Conservation (phyloP, 2,797 vertebrate genomes). For the Sebastes cheni region DNA sequence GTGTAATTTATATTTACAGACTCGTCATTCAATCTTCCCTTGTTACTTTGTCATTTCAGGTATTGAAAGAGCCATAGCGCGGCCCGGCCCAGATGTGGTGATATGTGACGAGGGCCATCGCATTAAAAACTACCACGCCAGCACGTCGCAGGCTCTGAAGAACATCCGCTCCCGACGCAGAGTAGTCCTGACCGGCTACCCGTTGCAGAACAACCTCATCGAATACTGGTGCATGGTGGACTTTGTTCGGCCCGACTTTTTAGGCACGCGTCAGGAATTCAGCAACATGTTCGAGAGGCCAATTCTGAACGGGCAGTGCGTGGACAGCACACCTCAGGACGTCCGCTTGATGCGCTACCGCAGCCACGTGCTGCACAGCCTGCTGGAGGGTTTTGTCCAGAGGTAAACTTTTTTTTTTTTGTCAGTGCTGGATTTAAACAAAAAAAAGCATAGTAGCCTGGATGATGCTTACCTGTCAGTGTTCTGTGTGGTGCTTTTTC, state of each 20-base stretch:
- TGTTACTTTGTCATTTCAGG: conserved; percentile 70
- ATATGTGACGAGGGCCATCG: conserved; percentile 99
- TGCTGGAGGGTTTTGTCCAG: conserved; percentile 98
- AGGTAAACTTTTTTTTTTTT: conserved; percentile 81
- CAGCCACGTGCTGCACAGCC: conserved; percentile 97
- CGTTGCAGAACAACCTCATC: conserved; percentile 97
- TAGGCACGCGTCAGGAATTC: conserved; percentile 97
- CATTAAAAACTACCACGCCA: conserved; percentile 99
- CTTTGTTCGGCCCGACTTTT: conserved; percentile 96
- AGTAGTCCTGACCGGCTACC: conserved; percentile 95
- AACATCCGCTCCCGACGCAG: conserved; percentile 95
- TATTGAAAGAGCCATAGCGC: conserved; percentile 93
- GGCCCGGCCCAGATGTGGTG: conserved; percentile 97
- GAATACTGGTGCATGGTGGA: conserved; percentile 99
- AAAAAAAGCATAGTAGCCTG: not conserved
- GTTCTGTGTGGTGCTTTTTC: not conserved
- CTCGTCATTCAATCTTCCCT: not conserved
- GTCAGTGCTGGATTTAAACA: conserved; percentile 86
- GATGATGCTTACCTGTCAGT: not conserved
- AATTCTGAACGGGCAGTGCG: conserved; percentile 97
- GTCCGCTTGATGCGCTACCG: conserved; percentile 97
- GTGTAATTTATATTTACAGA: not conserved
- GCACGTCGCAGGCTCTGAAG: conserved; percentile 97
- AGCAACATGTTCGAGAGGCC: conserved; percentile 99
- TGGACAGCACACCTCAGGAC: conserved; percentile 97